Base-by-base conservation (phyloP, 1,140 invertebrate genomes). In the Drosophila arawakana region DNA sequence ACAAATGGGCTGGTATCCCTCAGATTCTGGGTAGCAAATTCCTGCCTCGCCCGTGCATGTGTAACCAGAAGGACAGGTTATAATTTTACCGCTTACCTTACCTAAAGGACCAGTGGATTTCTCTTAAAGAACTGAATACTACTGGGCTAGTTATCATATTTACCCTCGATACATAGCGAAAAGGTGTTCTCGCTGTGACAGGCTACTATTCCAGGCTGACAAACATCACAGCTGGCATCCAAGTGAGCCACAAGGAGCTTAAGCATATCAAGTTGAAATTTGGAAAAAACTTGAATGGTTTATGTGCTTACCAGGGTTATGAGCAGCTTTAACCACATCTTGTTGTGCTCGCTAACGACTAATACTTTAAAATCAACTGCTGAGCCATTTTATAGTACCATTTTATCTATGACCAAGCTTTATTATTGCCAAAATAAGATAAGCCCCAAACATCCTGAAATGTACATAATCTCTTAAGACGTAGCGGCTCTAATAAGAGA, bases 1-100 rank as follows among this genome's bases (percentile, higher is more conserved):
- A 18, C 63, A 66, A 15, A 57, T 57, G 13, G 63, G 55, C 1
- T 25, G 11, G 6, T 25, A 37, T 2, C 61, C 60, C 3, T 47
- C 15, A 21, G 21, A 5, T 10, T 47, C 25, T 15, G 18, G 47
- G 55, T 73, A 68, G 9, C 71, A 73, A 47, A 68, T 21, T 6
- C 41, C 62, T 21, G 69, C 70, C 3, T 58, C 66, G 25, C 76
- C 70, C 10, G 81, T 80, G 72, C 81, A 80, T 15, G 61, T 39
- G 52, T 73, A 69, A 6, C 68, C 78, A n/a, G 47, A 50, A 3
- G 71, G 52, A 39, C 81, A 83, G 7, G 54, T 55, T 18, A 58
- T 69, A 34, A 62, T 9, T 47, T 62, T 58, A 80, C 78, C 67
- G 13, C 67, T 39, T 18, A 70, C 18, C 18, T 21, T 21, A 21